phyloP scores from a whole-genome alignment of 2,113 vertebrate species.

The Hydrolagus affinis region DNA sequence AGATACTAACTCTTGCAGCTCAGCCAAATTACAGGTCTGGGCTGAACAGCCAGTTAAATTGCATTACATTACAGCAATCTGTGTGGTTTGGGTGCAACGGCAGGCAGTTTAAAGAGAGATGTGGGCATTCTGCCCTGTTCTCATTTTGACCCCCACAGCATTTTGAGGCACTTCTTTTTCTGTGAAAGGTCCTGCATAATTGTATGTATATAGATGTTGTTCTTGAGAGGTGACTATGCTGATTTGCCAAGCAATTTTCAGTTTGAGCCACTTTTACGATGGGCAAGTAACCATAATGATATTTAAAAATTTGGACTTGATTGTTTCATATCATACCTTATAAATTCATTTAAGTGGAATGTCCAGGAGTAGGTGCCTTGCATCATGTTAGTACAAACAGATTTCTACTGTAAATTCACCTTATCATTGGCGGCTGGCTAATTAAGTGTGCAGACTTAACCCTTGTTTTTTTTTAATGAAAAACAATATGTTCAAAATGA shows the following conservation, averaged over 20 bases:
- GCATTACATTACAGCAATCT: not conserved
- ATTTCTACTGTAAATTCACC: not conserved
- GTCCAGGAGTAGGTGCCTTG: not conserved
- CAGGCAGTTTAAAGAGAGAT: not conserved
- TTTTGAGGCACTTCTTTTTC: too few relatives aligned
- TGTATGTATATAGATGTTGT: not conserved
- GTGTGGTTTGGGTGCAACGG: not conserved
- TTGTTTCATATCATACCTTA: not conserved
- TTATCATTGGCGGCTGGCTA: not conserved
- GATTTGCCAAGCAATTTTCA: not conserved
- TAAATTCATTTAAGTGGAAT: not conserved
- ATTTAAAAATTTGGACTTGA: not conserved
- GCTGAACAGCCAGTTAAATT: not conserved
- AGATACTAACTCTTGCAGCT: not conserved
- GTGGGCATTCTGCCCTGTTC: not conserved
- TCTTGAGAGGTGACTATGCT: not conserved
- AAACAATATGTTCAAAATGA: not conserved
- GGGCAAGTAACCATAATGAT: not conserved
- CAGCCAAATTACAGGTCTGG: not conserved
- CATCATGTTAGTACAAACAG: not conserved
- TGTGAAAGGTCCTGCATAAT: too few relatives aligned
- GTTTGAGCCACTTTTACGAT: not conserved
- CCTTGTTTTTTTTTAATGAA: not conserved
- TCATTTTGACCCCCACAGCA: too few relatives aligned
- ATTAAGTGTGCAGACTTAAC: not conserved